Percentiles rank a stretch among this genome's conserved stretches.
phyloP scores from a whole-genome alignment of 2,888 invertebrate species.

The Metallyticus violacea region DNA sequence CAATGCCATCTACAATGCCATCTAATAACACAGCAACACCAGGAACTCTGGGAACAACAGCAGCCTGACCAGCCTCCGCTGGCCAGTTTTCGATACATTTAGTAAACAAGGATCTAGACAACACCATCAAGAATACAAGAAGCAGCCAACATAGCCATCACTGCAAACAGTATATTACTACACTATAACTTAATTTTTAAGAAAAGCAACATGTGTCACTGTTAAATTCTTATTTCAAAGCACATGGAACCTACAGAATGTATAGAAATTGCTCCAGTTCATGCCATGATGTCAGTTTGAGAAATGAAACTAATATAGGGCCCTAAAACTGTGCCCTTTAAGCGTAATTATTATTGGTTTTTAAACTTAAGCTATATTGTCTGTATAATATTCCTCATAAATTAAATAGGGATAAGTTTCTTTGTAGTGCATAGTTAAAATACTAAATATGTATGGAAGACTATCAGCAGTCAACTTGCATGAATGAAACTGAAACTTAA shows the following conservation, averaged over 20 bases:
- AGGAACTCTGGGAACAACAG: conserved; percentile 23
- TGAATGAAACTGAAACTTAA: not conserved
- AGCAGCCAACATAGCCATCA: not conserved
- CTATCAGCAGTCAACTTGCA: not conserved
- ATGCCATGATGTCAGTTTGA: not conserved
- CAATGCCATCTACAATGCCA: not conserved
- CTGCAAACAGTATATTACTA: conserved; percentile 31
- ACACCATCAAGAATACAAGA: not conserved
- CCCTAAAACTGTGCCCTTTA: not conserved
- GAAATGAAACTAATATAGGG: not conserved
- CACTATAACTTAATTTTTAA: conserved; percentile 27
- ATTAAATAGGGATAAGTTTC: not conserved
- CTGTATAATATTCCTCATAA: not conserved
- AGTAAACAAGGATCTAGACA: conserved; percentile 25
- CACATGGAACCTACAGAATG: not conserved
- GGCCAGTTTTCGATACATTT: conserved; percentile 25
- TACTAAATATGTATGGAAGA: not conserved
- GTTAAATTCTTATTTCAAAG: not conserved
- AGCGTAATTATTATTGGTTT: not conserved
- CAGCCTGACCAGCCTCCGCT: conserved; percentile 32
- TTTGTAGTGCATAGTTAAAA: not conserved
- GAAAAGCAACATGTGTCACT: not conserved
- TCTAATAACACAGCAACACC: not conserved
- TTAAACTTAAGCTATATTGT: not conserved
- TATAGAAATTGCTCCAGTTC: not conserved